Base-by-base conservation (phyloP, 2,113 vertebrate species). In the Hassar affinis region DNA sequence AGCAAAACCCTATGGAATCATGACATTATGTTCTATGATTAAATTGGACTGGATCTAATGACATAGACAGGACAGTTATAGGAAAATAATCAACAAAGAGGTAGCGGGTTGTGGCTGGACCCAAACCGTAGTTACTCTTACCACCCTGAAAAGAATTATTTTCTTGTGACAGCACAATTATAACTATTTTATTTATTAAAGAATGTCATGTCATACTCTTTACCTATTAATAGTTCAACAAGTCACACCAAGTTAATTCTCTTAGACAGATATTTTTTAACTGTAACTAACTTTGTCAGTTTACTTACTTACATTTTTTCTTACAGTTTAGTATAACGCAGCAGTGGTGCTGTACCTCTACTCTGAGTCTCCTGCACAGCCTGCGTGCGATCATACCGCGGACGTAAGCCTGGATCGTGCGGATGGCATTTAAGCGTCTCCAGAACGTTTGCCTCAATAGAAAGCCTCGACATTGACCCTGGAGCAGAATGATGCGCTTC, bases 351-450 rank as follows among this genome's bases (percentile, higher is more conserved):
- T 5, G 45, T 64, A 99, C 98, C 90, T 99, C 98, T 0, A 94
- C 94, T 15, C 95, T 93, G 68, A 99, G 96, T 54, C 96, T 95
- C 78, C 93, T 94, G 87, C 96, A 97, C 0, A 98, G 93, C 84
- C 97, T 90, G 2, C 97, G 94, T 1, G 98, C 96, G 0, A 99
- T 98, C 98, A 99, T 97, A 69, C 97, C 98, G 0, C 97, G 92
- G 6, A 93, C 95, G 0, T 96, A 95, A 0, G 97, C 95, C 93
- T 99, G 98, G 87, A 99, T 90, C 0, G 96, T 98, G 88, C 96
- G 91, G 57, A 99, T 94, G 0, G 95, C 98, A 96, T 97, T 98
- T 81, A 99, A 95, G 45, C 96, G 95, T 88, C 97, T 97, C 17
- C 96, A 94, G 93, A 98, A 99, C 0, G 96, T 97, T 79, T 91